Conservation (phyloP, 2,113 vertebrate species). For the Neogale vison region DNA sequence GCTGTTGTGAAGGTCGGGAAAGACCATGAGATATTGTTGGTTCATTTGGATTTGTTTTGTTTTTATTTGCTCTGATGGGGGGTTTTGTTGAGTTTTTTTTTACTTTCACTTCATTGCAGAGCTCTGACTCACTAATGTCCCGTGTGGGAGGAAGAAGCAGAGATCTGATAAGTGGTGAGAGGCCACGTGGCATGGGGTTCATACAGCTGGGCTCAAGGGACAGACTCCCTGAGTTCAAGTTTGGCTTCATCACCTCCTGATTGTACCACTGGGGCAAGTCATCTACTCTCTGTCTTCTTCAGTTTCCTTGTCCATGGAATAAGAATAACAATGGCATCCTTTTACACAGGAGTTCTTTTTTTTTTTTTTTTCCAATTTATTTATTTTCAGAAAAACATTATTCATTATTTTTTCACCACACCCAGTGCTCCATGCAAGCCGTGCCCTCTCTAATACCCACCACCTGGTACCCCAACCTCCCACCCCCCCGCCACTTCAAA, state of each 20-base stretch:
- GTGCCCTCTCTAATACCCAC: too few species aligned
- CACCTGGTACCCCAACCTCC: too few species aligned
- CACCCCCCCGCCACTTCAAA: too few species aligned
- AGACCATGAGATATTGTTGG: not conserved
- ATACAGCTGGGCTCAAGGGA: accelerated
- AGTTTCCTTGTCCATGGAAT: not conserved
- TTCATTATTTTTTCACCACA: too few species aligned
- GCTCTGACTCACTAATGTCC: not conserved
- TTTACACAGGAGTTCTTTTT: not conserved
- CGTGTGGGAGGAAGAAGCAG: not conserved
- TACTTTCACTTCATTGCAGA: not conserved
- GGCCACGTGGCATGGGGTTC: accelerated
- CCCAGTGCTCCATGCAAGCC: too few species aligned
- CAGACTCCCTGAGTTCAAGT: not conserved
- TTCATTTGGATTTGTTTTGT: not conserved
- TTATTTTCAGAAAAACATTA: too few species aligned
- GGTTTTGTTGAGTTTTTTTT: not conserved
- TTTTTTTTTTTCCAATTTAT: too few species aligned
- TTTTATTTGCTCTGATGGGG: not conserved
- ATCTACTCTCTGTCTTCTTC: not conserved
- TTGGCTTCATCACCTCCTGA: not conserved
- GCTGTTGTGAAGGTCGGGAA: accelerated
- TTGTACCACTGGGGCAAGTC: not conserved
- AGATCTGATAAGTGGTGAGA: not conserved
- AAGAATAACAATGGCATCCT: not conserved